A percentile compares a stretch with the other conserved stretches of the same genome.
Evolutionary conservation across 1,140 invertebrate genomes (phyloP).

Genomic region (Drosophila subobscura): DNA sequence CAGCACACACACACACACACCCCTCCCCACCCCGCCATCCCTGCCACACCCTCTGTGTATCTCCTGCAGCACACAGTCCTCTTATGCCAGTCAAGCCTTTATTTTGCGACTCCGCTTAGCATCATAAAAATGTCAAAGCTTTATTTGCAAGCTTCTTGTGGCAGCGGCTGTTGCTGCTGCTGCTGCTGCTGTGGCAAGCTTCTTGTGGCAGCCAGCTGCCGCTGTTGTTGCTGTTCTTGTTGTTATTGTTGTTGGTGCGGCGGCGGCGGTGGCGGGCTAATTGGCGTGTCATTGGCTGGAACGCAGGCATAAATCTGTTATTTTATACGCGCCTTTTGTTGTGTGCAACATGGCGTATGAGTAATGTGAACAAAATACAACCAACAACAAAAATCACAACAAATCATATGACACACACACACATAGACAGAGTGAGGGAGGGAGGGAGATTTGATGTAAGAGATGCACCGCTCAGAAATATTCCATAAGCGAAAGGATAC

Average conservation of each 20-base stretch:
- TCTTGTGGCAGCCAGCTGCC: slow-evolving; percentile 36
- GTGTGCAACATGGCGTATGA: slow-evolving; percentile 76
- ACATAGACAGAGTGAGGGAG: too few species aligned
- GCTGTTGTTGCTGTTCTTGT: slow-evolving; percentile 23
- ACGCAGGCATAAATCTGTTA: slow-evolving; percentile 81
- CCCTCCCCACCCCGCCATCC: neutral
- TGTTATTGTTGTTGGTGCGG: slow-evolving; percentile 42
- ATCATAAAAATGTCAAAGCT: slow-evolving; percentile 83
- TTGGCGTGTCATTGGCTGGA: slow-evolving; percentile 82
- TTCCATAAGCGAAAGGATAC: too few species aligned
- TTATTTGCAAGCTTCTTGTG: slow-evolving; percentile 71
- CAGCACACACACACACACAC: slow-evolving; percentile 59
- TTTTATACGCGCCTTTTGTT: slow-evolving; percentile 64
- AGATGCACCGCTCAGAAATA: too few species aligned
- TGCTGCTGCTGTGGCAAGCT: slow-evolving; percentile 43
- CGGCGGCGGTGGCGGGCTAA: slow-evolving; percentile 59
- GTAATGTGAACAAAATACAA: slow-evolving; percentile 63
- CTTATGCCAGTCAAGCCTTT: slow-evolving; percentile 25
- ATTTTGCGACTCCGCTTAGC: slow-evolving; percentile 64
- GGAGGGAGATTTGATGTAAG: too few species aligned
- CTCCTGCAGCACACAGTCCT: slow-evolving; percentile 4
- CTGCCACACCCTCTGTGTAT: slow-evolving; percentile 14
- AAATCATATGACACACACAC: slow-evolving; percentile 8
- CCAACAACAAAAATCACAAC: slow-evolving; percentile 29
- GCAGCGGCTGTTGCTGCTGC: slow-evolving; percentile 13